Conservation (phyloP, 53 echinoderm and acorn worm species). For the Crossaster papposus region DNA sequence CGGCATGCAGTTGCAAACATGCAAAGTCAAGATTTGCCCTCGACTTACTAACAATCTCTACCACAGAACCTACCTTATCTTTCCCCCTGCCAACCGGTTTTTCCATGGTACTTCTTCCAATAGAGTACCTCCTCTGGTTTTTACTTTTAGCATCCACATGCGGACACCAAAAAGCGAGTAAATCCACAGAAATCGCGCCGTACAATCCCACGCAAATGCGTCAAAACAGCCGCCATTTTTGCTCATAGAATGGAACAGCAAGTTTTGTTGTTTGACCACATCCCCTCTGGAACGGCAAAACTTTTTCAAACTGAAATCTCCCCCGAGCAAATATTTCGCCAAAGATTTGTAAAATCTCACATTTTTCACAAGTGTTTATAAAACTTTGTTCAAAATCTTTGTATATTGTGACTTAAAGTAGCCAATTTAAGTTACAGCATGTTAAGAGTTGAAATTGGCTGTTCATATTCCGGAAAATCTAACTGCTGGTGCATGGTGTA, state of each 20-base stretch:
- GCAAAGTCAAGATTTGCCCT: conserved; percentile 34
- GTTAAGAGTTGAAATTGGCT: background rate
- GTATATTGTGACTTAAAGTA: background rate
- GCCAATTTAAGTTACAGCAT: no score
- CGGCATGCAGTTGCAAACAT: conserved; percentile 29
- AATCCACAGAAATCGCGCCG: conserved; percentile 29
- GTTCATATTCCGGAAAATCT: background rate
- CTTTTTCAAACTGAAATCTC: conserved; percentile 5
- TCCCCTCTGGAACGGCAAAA: conserved; percentile 46
- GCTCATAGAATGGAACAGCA: conserved; percentile 53
- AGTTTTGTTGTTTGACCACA: background rate
- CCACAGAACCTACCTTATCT: conserved; percentile 49
- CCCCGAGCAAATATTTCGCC: background rate
- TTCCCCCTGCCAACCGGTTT: conserved; percentile 46
- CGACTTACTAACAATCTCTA: conserved; percentile 17
- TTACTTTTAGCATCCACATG: conserved; percentile 49
- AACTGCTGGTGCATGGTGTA: background rate
- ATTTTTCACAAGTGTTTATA: background rate
- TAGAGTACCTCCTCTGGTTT: conserved; percentile 37
- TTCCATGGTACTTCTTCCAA: conserved; percentile 49
- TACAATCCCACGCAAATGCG: conserved; percentile 39
- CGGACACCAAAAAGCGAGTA: conserved; percentile 8
- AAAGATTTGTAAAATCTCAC: background rate
- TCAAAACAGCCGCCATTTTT: conserved; percentile 59
- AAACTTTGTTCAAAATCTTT: background rate